Base-by-base conservation (phyloP, 2,113 vertebrate species). In the Xenopus laevis region DNA sequence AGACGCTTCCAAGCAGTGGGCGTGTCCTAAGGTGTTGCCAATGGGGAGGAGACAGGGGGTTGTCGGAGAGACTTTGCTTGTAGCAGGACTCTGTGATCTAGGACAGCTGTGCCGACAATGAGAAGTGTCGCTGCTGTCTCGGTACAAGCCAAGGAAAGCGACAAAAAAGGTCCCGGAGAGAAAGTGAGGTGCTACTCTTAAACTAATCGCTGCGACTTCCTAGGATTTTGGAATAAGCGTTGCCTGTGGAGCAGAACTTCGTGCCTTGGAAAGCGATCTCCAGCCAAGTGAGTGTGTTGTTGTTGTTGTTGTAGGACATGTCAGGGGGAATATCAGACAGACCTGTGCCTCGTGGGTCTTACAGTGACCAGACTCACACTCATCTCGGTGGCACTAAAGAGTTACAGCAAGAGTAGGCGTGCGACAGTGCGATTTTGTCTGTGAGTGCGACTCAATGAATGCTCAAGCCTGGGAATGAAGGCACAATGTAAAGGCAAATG, bases 11-110 rank as follows among this genome's bases (percentile, higher is more conserved):
- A 21, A 46, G 47, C 16, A 72, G 60, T 8, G 27, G 60, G 71
- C 71, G 47, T 20, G 60, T 40, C 55, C 53, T 13, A 8, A 11
- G 15, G 23, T 47, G n/a, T 17, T 46, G 63, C 63, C 63, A 23
- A 40, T 63, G 73, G 73, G 73, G 20, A 57, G 73, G 68, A 65
- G 10, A 65, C 68, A 65, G 65, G 65, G 72, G 65, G 47, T 33
- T 68, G 72, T 68, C 23, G 23, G 23, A 27, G 52, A 45, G 50
- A 45, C 53, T 66, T 63, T 60, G 18, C 55, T 46, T 27, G 1
- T 46, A 2, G 10, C 46, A 47, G 46, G 2, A 10, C 47, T 4
- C 47, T 27, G 67, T 23, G 16, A 23, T 59, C 18, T 27, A 46
- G 21, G 65, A 52, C 7, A 53, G 44, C 23, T 9, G 60, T 40